phyloP scores from a whole-genome alignment of 2,797 vertebrate genomes.

The Melanitta fusca region DNA sequence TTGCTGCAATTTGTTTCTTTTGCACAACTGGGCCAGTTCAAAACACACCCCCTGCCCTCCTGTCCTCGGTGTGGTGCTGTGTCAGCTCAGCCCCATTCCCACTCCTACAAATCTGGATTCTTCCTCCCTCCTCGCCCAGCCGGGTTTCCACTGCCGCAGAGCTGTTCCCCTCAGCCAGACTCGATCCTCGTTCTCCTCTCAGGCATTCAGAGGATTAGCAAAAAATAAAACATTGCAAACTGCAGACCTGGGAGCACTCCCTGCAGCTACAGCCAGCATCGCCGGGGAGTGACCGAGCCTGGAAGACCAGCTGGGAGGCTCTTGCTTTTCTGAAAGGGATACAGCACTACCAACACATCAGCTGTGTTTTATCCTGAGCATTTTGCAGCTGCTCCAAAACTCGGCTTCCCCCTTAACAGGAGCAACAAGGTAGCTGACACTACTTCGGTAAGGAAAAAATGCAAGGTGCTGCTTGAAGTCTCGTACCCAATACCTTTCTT shows the following conservation, averaged over 20 bases:
- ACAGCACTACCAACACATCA: background rate
- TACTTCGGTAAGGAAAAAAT: accelerated
- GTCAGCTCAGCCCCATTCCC: background rate
- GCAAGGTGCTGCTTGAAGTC: background rate
- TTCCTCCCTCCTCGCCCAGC: background rate
- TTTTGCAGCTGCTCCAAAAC: background rate
- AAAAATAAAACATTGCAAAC: background rate
- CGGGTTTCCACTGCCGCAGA: too few relatives aligned
- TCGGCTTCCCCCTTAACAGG: background rate
- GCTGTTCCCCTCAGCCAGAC: background rate
- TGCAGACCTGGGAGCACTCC: background rate
- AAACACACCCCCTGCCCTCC: background rate
- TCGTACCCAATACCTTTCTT: background rate
- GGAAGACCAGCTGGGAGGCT: background rate
- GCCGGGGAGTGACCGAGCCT: accelerated
- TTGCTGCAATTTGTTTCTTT: background rate
- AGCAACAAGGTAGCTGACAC: too few relatives aligned
- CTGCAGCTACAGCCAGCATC: background rate
- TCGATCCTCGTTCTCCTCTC: background rate
- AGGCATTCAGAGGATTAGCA: background rate
- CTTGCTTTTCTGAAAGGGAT: background rate
- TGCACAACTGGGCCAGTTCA: background rate
- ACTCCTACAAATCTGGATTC: background rate
- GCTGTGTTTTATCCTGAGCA: background rate
- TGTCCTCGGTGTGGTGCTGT: background rate